phyloP scores from a whole-genome alignment of 2,113 vertebrate genomes.

The Garra rufa region DNA sequence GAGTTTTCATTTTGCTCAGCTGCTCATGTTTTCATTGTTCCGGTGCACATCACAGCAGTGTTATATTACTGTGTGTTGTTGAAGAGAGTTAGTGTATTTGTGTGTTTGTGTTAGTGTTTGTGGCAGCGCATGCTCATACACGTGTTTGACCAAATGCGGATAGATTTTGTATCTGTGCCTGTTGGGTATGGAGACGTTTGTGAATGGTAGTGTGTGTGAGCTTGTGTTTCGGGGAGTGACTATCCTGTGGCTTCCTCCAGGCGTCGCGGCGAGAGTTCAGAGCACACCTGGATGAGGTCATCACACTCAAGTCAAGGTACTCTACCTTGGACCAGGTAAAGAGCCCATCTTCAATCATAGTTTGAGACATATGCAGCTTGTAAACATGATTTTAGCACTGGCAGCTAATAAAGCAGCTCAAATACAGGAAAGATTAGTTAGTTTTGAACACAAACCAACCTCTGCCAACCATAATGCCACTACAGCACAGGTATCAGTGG shows the following conservation, averaged over 20 bases:
- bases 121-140: conserved; percentile 38
- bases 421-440: neutral
- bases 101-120: conserved; percentile 12
- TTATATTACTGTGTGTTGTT: conserved; percentile 46
- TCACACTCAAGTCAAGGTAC: conserved; percentile 87
- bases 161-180: conserved; percentile 55
- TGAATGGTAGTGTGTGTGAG: conserved; percentile 44
- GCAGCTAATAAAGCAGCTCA: neutral
- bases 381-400: neutral
- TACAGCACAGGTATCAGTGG: no score
- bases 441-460: no score
- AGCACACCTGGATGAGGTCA: conserved; percentile 86
- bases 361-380: conserved; percentile 44
- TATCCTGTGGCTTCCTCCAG: conserved; percentile 73
- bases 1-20: conserved; percentile 44
- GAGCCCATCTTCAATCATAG: conserved; percentile 68
- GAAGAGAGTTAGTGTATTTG: conserved; percentile 16
- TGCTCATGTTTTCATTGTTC: conserved; percentile 45
- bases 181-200: conserved; percentile 14
- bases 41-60: conserved; percentile 55
- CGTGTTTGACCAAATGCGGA: conserved; percentile 54
- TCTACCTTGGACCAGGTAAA: conserved; percentile 89
- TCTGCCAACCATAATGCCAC: no score
- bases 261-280: conserved; percentile 85
- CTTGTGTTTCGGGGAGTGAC: conserved; percentile 31